Evolutionary conservation across 2,113 vertebrate genomes (phyloP).

Genomic region (Lathamus discolor): DNA sequence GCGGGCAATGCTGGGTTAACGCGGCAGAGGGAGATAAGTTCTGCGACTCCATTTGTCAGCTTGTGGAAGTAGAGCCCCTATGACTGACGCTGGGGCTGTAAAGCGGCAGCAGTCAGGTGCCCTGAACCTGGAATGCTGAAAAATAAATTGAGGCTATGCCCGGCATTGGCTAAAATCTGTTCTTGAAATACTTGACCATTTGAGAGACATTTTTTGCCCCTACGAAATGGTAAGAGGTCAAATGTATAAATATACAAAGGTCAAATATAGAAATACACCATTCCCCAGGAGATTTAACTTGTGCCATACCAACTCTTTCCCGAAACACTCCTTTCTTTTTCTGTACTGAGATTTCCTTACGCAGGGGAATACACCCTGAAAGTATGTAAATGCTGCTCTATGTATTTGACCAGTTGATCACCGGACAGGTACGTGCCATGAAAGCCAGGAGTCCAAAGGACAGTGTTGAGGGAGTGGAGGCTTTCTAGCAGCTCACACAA

Average conservation of each 20-base stretch:
- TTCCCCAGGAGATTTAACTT: not conserved
- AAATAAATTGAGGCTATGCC: not conserved
- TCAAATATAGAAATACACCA: not conserved
- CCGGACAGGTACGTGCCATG: accelerated
- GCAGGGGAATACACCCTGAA: not conserved
- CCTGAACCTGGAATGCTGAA: not conserved
- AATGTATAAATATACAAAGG: not conserved
- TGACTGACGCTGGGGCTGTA: accelerated
- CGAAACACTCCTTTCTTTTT: not conserved
- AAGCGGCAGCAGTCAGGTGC: not conserved
- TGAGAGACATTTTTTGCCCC: not conserved
- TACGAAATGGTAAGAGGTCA: not conserved
- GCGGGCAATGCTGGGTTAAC: accelerated
- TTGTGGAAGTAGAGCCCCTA: no score
- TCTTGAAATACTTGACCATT: not conserved
- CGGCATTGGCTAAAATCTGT: not conserved
- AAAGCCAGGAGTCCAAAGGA: not conserved
- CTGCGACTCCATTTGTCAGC: accelerated
- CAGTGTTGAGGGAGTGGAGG: not conserved
- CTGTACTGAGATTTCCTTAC: not conserved
- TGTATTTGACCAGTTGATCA: not conserved
- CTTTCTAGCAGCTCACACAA: not conserved
- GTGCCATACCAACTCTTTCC: not conserved
- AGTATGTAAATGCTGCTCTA: no score
- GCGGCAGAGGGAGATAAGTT: accelerated